Percentiles rank a stretch among this genome's conserved stretches.
These are phyloP conservation scores for Zootoca vivipara DNA, from an alignment of 2,113 vertebrate species.

Conservation along the genomic window DNA sequence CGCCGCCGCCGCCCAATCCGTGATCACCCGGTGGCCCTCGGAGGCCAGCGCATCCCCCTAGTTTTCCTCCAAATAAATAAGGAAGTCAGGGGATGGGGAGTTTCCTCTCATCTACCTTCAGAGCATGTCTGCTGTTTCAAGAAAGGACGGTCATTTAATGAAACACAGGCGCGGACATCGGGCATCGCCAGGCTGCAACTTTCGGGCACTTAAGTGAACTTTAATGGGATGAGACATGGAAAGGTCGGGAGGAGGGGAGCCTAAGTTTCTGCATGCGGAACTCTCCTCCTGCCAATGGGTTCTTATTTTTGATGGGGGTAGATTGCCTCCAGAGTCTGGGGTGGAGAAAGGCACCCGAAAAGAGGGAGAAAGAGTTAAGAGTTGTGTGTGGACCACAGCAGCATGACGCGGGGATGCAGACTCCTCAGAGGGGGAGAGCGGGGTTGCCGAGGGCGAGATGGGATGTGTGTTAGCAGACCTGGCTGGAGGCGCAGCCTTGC, in stretches of 20 bases:
- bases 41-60: background rate
- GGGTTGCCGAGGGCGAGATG: background rate
- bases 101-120: background rate
- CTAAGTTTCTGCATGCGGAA: background rate
- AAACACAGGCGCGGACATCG: background rate
- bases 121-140: background rate
- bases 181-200: background rate
- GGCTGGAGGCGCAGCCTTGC: background rate
- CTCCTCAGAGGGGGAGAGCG: background rate
- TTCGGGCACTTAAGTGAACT: no score
- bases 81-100: background rate
- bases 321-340: background rate
- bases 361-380: background rate
- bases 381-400: background rate
- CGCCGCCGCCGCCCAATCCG: no score
- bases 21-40: background rate
- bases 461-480: background rate
- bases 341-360: background rate
- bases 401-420: background rate
- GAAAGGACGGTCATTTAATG: background rate
- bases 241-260: no score
- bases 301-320: background rate
- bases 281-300: background rate
- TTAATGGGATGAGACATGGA: background rate
- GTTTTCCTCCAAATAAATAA: background rate